Evolutionary conservation across 1,140 invertebrate genomes (phyloP), one percentile per base, ranked within the genome.

Genomic region (Drosophila sp.): DNA sequence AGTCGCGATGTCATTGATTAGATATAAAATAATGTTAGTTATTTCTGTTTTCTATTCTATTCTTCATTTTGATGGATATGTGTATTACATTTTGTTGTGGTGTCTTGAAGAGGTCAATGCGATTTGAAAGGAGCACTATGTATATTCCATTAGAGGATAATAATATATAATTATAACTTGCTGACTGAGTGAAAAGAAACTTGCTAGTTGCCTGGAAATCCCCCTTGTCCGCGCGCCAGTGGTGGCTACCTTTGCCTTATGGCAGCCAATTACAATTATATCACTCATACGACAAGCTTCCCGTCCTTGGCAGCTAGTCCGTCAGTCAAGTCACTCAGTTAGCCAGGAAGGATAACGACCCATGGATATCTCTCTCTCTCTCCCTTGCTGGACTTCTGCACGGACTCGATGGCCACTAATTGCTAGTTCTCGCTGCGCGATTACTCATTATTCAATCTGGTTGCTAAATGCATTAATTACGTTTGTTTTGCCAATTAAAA

Each of bases 381-480:
- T 10, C 27, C 8, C 7, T 23, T 6, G 38, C 38, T 62, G 60
- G 40, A 47, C 35, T 38, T 10, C 17, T 17, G 17, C 17, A 17
- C 17, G 17, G 35, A 38, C 27, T 41, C 33, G 7, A 60, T 41
- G 35, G 25, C 60, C 27, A 62, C 64, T 66, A 56, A 40, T 66
- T 66, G 54, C 55, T 29, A 41, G 54, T 38, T 56, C 64, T 56
- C 25, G 23, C 50, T 32, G 54, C 61, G 66, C 60, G 77, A 85
- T 86, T 81, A 79, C 78, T 86, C 71, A 87, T 87, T 87, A 76
- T 77, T 80, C 83, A 89, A 87, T 87, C 80, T 83, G 76, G 44
- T 67, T 71, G 76, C 79, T 79, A 78, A 83, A 87, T 86, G 76
- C 70, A 77, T 83, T 83, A 87, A 87, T 89, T 83, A 79, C 83